Base-by-base conservation (phyloP, 1,140 invertebrate species). In the Lepidotrigona ventralis region DNA sequence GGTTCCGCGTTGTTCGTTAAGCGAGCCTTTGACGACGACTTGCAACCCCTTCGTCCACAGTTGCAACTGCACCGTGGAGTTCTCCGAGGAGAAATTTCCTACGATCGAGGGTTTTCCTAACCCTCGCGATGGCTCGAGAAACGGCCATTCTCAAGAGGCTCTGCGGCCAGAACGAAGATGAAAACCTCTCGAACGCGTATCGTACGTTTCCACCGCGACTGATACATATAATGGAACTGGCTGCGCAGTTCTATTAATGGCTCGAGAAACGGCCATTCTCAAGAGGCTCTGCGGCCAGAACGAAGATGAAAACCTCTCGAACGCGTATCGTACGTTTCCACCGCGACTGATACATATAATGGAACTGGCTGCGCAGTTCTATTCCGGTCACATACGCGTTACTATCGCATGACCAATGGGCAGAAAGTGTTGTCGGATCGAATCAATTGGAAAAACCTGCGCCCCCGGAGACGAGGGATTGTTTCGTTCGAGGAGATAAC, bases 351-450 rank as follows among this genome's bases (percentile, higher is more conserved):
- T 33, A 23, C 53, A 53, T 46, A 71, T 77, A 71, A 83, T 82
- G 54, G 64, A 84, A 81, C 29, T 75, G 68, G 58, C 17, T n/a
- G 29, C 12, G 29, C 29, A 23, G 60, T 46, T 56, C 70, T 81
- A 81, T 88, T 88, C 83, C 58, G 68, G 39, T 88, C 79, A 83
- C 86, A 85, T 76, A 79, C 86, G 83, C 69, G 76, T 77, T 76
- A 12, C 74, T 60, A 21, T 87, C 73, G 82, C 66, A 46, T 79
- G 78, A 54, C 66, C 87, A 85, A 85, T 87, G 76, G 83, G 33
- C 76, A 83, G 87, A 79, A 83, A 87, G 79, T 81, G 66, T 85
- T 88, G 87, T 88, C 87, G 60, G 63, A 85, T 85, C 83, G 86
- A 83, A 88, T 88, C 79, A 82, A 63, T 51, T 72, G 68, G 56